phyloP scores from a whole-genome alignment of 2,888 invertebrate genomes.

The Stenchaetothrips biformis region DNA sequence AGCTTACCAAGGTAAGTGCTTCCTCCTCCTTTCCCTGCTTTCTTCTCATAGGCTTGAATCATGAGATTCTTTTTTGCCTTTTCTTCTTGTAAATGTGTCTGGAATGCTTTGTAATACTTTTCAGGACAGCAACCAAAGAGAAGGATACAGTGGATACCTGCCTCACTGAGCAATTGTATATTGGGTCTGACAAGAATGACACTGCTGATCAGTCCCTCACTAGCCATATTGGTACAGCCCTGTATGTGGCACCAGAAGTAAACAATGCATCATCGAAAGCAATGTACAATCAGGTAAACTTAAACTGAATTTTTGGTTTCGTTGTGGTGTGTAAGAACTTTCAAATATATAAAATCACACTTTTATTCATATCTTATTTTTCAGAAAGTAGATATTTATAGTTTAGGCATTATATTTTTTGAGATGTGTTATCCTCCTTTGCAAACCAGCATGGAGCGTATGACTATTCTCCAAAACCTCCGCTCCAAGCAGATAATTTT shows the following conservation, averaged over 20 bases:
- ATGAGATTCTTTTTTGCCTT: conserved; percentile 33
- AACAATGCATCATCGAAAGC: conserved; percentile 63
- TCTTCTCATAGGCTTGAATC: conserved; percentile 29
- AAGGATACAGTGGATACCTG: conserved; percentile 27
- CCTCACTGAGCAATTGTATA: not conserved
- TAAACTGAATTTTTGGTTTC: not conserved
- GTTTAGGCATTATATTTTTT: conserved; percentile 84
- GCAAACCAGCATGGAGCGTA: conserved; percentile 84
- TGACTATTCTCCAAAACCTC: conserved; percentile 67
- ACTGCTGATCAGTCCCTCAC: conserved; percentile 54
- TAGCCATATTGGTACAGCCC: conserved; percentile 86
- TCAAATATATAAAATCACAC: not conserved
- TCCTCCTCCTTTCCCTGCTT: not conserved
- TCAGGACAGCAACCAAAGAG: conserved; percentile 26
- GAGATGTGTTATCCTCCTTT: conserved; percentile 90
- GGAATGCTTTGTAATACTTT: conserved; percentile 4
- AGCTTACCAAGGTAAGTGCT: conserved; percentile 36
- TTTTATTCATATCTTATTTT: conserved; percentile 32
- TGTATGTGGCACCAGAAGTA: conserved; percentile 94
- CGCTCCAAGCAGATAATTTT: conserved; percentile 64
- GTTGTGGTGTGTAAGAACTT: not conserved
- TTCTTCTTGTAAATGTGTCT: not conserved
- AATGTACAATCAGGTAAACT: conserved; percentile 62
- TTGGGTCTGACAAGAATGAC: conserved; percentile 25
- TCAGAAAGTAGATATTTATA: conserved; percentile 68